These are phyloP conservation scores for Ploceus nigricollis DNA, from an alignment of 2,113 vertebrate genomes.

Conservation along the genomic window DNA sequence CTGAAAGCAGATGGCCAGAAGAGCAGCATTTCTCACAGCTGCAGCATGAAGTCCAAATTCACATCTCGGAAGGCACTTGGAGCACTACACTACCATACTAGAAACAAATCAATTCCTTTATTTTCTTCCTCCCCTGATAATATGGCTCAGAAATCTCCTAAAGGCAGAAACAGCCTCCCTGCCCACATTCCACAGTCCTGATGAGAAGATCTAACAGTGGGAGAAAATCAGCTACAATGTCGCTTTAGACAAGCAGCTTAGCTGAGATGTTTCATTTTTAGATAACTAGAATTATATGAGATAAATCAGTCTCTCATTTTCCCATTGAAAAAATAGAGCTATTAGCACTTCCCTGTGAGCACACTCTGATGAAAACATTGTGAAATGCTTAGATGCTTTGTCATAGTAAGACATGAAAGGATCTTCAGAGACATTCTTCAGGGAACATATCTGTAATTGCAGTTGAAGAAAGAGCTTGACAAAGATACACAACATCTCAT, in stretches of 20 bases:
- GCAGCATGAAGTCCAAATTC: neutral
- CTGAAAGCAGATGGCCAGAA: neutral
- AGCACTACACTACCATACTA: neutral
- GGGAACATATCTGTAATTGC: neutral
- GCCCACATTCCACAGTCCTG: neutral
- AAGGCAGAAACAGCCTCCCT: neutral
- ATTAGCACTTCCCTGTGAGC: neutral
- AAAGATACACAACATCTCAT: neutral
- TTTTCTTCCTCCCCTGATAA: neutral
- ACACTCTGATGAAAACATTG: neutral
- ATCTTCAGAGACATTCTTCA: neutral
- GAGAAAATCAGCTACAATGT: neutral
- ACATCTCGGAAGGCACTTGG: neutral
- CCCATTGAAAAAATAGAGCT: neutral
- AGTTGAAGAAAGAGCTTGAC: neutral
- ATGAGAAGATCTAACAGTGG: neutral
- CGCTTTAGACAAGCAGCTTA: neutral
- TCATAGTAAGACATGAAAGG: neutral
- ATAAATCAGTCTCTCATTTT: slow-evolving; percentile 4
- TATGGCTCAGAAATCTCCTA: neutral
- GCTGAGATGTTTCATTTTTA: neutral
- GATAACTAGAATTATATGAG: neutral
- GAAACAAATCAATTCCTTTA: neutral
- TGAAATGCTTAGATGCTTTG: neutral
- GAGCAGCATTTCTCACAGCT: slow-evolving; percentile 17